Conservation (phyloP, 2,113 vertebrate genomes). For the Poecile atricapillus region DNA sequence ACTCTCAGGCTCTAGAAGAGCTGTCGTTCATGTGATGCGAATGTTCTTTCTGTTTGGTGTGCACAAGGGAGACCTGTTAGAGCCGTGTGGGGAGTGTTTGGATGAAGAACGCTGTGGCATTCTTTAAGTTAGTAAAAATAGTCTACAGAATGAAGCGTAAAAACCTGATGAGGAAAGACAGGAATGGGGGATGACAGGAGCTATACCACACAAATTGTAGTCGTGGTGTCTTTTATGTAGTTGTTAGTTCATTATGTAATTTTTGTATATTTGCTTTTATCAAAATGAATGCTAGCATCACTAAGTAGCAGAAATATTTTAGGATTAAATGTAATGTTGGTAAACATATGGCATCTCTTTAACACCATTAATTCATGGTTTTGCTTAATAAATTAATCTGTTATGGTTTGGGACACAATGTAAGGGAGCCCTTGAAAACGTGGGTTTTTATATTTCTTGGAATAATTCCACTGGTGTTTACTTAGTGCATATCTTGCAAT, state of each 20-base stretch:
- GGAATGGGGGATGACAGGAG: not conserved
- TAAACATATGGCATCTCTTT: not conserved
- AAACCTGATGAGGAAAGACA: not conserved
- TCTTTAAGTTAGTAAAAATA: not conserved
- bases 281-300: rapidly evolving
- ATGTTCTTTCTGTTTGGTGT: not conserved
- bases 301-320: not conserved
- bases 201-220: too few species aligned
- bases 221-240: not conserved
- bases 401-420: not conserved
- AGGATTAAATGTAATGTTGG: not conserved
- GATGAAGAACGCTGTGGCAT: not conserved
- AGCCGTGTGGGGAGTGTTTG: not conserved
- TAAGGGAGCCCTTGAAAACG: not conserved
- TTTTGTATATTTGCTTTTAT: not conserved
- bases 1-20: not conserved
- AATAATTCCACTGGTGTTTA: not conserved
- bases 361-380: not conserved
- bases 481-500: not conserved
- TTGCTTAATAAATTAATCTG: not conserved
- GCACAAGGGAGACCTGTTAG: not conserved
- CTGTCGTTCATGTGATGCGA: rapidly evolving
- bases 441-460: not conserved
- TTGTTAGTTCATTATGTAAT: not conserved
- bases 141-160: not conserved